Conservation (phyloP, 2,888 invertebrate species). For the Mongoloraphidia duomilia region DNA sequence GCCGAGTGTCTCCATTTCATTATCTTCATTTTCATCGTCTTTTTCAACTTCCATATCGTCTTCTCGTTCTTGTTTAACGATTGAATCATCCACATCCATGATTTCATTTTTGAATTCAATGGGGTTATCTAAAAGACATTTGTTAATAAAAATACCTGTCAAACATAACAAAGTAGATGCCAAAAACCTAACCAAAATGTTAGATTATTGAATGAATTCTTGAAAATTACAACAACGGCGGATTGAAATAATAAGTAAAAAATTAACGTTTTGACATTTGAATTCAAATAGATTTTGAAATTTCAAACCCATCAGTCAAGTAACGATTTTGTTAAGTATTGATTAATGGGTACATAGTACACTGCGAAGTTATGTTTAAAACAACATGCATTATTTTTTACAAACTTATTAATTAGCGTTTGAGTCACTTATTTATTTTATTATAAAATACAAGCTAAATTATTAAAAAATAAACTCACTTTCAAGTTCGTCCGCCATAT, state of each 20-base stretch:
- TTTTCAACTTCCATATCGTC: slow-evolving; percentile 21
- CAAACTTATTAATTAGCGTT: no score
- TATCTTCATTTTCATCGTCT: slow-evolving; percentile 48
- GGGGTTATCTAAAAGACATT: background rate
- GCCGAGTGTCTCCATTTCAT: slow-evolving; percentile 55
- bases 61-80: background rate
- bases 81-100: background rate
- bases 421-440: no score
- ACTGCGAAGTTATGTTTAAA: no score
- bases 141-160: background rate
- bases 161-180: background rate
- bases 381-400: no score
- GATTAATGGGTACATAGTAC: no score
- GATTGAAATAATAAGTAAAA: background rate
- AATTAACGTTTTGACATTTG: slow-evolving; percentile 4
- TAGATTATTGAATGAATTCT: background rate
- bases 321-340: no score
- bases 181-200: background rate
- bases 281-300: slow-evolving; percentile 2
- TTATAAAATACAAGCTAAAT: no score
- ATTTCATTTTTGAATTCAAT: background rate
- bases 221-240: background rate
- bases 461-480: slow-evolving; percentile 46
- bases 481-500: slow-evolving; percentile 70
- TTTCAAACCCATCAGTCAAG: slow-evolving; percentile 1